Conservation (phyloP, 1,140 invertebrate genomes). For the Eubasilissa regina region DNA sequence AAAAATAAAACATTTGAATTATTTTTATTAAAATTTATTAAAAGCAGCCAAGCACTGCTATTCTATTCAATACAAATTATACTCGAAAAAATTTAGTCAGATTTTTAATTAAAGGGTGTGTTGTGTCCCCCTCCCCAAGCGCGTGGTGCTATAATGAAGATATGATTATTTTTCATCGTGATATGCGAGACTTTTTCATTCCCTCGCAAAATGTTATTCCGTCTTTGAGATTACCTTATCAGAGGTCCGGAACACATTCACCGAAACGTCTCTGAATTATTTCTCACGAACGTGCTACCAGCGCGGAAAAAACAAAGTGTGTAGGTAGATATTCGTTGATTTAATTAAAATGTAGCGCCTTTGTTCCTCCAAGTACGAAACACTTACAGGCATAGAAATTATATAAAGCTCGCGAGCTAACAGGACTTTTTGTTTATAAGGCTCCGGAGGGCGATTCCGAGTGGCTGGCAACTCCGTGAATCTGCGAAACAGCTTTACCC, state of each 20-base stretch:
- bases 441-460: constrained; percentile 58
- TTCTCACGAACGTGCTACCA: constrained; percentile 37
- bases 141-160: no score
- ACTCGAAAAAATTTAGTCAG: no score
- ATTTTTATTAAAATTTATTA: no score
- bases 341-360: constrained; percentile 60
- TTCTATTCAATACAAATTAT: no score
- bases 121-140: no score
- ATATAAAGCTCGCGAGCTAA: constrained; percentile 55
- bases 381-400: constrained; percentile 54
- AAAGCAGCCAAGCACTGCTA: no score
- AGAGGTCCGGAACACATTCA: constrained; percentile 34
- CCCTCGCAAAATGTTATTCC: no score
- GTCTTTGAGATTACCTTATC: neutral
- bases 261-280: constrained; percentile 49
- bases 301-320: constrained; percentile 41
- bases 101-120: no score
- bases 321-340: constrained; percentile 50
- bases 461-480: constrained; percentile 56
- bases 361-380: constrained; percentile 57
- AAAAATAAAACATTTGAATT: no score
- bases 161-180: no score
- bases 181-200: no score
- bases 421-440: constrained; percentile 61
- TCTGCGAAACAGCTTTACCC: constrained; percentile 59